Evolutionary conservation across 2,797 vertebrate species (phyloP), one percentile per base, ranked within the genome.

Genomic region (Staurois parvus): DNA sequence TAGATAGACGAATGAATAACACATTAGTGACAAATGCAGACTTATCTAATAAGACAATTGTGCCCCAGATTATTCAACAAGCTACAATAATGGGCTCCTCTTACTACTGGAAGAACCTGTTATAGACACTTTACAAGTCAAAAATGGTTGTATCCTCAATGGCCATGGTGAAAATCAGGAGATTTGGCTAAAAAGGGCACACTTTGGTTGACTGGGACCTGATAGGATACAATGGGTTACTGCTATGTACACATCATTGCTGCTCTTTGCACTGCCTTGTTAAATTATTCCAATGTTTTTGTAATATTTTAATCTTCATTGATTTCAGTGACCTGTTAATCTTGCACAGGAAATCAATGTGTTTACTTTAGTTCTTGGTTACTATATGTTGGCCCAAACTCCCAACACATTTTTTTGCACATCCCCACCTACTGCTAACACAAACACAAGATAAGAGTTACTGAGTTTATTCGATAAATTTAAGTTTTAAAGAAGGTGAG

Each of bases 391-490:
- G 19, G 59, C 37, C 45, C 28, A 74, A 76, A 80, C 29, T n/a
- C 24, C 62, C 56, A 67, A 79, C 68, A 72, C 74, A 37, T 24
- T 29, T 66, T 66, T 66, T 13, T 66, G 5, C 64, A 30, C 37
- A 9, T 79, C 19, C 40, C 56, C 67, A 24, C 67, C 67, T 84
- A 24, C 75, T 40, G 24, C 76, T 42, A 70, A 45, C 68, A 84
- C 76, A 84, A 56, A 84, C 52, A 72, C 4, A 1, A 84, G 83
- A 84, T 78, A 78, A 84, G 45, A 26, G 24, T 17, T 21, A 62
- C 11, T 78, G 59, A 78, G 32, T 84, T 77, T 78, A 84, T 32
- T 78, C 26, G n/a, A 77, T 84, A 62, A 45, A 84, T n/a, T 29
- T 42, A 72, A 17, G 73, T 67, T 45, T 76, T 2, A 4, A 30